A percentile compares a stretch with the other conserved stretches of the same genome.
phyloP scores from a whole-genome alignment of 1,140 invertebrate species.

The Cyclina sinensis region DNA sequence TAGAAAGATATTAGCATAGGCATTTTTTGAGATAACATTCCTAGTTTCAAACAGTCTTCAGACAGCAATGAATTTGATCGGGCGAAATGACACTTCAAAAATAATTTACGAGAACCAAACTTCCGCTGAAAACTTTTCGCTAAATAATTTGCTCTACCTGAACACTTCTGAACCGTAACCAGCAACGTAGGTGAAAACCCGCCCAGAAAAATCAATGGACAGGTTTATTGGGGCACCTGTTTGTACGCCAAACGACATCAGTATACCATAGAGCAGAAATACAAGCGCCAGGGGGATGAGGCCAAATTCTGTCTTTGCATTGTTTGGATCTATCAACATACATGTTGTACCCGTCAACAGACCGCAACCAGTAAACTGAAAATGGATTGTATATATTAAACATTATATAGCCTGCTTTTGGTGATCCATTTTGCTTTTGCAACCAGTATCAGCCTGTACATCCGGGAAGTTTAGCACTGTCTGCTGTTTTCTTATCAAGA shows the following conservation, averaged over 20 bases:
- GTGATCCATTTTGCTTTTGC: background rate
- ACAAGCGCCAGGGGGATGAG: slow-evolving; percentile 28
- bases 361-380: slow-evolving; percentile 33
- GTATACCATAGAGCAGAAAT: slow-evolving; percentile 37
- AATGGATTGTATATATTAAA: background rate
- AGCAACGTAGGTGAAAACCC: background rate
- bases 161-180: slow-evolving; percentile 41
- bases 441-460: background rate
- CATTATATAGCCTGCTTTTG: too few relatives aligned
- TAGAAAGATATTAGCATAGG: too few relatives aligned
- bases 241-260: slow-evolving; percentile 38
- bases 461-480: background rate
- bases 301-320: slow-evolving; percentile 35
- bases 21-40: too few relatives aligned
- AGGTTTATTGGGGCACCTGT: slow-evolving; percentile 48
- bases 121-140: too few relatives aligned
- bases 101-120: too few relatives aligned
- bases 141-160: too few relatives aligned
- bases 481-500: too few relatives aligned
- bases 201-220: slow-evolving; percentile 34
- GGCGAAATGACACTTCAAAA: too few relatives aligned
- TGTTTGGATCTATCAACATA: slow-evolving; percentile 45
- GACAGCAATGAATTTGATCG: too few relatives aligned
- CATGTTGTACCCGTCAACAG: slow-evolving; percentile 43
- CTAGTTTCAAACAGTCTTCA: too few relatives aligned